Conservation (phyloP, 2,113 vertebrate species). For the Gadus macrocephalus region DNA sequence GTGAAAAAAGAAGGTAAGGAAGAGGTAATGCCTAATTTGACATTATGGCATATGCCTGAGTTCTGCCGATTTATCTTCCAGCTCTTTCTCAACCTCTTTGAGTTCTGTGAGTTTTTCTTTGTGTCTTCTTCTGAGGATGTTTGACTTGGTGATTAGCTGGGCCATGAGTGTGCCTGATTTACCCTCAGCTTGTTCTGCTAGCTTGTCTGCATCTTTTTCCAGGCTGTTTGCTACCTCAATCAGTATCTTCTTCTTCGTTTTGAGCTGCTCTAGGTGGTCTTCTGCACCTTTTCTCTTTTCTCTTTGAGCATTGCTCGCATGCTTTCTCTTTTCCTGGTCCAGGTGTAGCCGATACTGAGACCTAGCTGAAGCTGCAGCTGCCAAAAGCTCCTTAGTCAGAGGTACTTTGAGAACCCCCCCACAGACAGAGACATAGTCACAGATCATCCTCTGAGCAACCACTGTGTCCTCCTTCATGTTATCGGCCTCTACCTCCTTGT, state of each 20-base stretch:
- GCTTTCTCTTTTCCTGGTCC: conserved; percentile 20
- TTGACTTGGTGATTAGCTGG: conserved; percentile 24
- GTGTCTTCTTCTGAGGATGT: conserved; percentile 15
- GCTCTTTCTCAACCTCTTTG: conserved; percentile 25
- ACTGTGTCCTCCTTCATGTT: conserved; percentile 8
- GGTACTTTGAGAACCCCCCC: conserved; percentile 12
- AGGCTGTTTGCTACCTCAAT: conserved; percentile 15
- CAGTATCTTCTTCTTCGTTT: conserved; percentile 9
- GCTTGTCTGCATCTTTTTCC: conserved; percentile 18
- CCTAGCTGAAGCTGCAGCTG: conserved; percentile 9
- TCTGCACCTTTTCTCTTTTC: conserved; percentile 20
- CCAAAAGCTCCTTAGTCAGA: conserved; percentile 21
- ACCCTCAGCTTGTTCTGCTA: conserved; percentile 21
- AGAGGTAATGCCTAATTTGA: neutral
- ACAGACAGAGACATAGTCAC: conserved; percentile 17
- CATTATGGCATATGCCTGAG: conserved; percentile 4
- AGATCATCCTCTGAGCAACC: conserved; percentile 18
- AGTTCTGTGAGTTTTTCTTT: conserved; percentile 23
- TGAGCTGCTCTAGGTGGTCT: no score
- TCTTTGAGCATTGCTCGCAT: conserved; percentile 18
- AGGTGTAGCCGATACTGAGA: conserved; percentile 21
- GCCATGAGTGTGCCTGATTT: conserved; percentile 26
- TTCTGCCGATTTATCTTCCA: conserved; percentile 16
- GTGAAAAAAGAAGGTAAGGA: neutral
- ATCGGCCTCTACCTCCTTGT: conserved; percentile 14